Conservation (phyloP, 1,140 invertebrate genomes). For the Sminthurinus signatus region DNA sequence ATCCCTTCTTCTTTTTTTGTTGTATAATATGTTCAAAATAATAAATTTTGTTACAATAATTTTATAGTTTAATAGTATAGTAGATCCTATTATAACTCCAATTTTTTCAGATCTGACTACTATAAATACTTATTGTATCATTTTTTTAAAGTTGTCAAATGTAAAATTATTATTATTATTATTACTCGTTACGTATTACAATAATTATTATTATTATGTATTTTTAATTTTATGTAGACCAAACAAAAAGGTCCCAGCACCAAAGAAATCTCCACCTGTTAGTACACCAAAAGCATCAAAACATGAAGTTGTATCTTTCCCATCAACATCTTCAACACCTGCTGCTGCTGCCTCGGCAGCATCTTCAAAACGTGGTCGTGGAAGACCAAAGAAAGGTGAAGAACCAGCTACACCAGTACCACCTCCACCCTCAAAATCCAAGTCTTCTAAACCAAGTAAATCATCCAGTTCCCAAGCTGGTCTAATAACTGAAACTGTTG, state of each 20-base stretch:
- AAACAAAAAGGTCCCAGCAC: conserved; percentile 32
- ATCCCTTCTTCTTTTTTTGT: too few species aligned
- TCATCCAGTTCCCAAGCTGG: conserved; percentile 50
- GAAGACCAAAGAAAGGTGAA: conserved; percentile 16
- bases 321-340: conserved; percentile 1
- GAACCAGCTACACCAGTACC: background rate
- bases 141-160: too few species aligned
- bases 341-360: background rate
- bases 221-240: conserved; percentile 23
- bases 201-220: too few species aligned
- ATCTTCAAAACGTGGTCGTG: background rate
- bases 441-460: conserved; percentile 43
- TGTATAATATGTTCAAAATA: too few species aligned
- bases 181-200: conserved; percentile 61
- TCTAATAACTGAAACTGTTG: conserved; percentile 45
- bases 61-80: too few species aligned
- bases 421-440: conserved; percentile 61
- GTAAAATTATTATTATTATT: too few species aligned
- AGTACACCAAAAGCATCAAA: background rate
- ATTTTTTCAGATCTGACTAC: background rate
- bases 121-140: too few species aligned
- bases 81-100: too few species aligned
- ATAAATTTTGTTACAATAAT: too few species aligned
- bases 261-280: conserved; percentile 15
- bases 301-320: conserved; percentile 28